phyloP scores from a whole-genome alignment of 2,888 invertebrate genomes.

The Scaeva pyrastri region DNA sequence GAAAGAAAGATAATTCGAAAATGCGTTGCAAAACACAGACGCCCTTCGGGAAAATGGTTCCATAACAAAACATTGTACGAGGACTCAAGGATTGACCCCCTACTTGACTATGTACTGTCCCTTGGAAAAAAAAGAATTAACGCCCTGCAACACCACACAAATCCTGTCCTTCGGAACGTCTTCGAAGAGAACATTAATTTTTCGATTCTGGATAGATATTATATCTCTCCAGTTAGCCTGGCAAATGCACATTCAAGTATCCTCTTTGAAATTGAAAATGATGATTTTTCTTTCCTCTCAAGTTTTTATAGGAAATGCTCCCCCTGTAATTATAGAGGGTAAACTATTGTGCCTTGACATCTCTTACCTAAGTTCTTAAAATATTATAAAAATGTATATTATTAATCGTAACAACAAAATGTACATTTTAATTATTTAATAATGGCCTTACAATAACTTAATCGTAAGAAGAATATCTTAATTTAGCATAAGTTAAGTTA shows the following conservation, averaged over 20 bases:
- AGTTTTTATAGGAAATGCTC: not conserved
- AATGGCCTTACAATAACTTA: no score
- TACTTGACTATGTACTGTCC: no score
- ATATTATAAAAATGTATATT: no score
- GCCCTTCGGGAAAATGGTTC: not conserved
- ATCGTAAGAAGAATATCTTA: no score
- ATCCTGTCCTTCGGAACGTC: not conserved
- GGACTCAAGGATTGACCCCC: no score
- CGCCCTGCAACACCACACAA: not conserved
- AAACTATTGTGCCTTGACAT: no score
- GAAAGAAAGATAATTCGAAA: not conserved
- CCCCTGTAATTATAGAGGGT: not conserved
- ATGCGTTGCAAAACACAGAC: not conserved
- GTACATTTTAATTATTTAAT: no score
- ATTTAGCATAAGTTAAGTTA: no score
- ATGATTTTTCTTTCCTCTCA: not conserved
- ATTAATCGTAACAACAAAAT: no score
- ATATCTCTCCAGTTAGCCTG: not conserved
- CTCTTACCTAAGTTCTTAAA: no score
- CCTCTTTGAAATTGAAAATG: not conserved
- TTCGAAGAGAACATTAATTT: not conserved
- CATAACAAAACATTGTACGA: not conserved
- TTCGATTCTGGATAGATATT: not conserved
- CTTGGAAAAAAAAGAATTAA: not conserved
- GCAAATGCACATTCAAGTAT: not conserved